phyloP scores from a whole-genome alignment of 2,888 invertebrate species.

The Gisinianus flammeolus region DNA sequence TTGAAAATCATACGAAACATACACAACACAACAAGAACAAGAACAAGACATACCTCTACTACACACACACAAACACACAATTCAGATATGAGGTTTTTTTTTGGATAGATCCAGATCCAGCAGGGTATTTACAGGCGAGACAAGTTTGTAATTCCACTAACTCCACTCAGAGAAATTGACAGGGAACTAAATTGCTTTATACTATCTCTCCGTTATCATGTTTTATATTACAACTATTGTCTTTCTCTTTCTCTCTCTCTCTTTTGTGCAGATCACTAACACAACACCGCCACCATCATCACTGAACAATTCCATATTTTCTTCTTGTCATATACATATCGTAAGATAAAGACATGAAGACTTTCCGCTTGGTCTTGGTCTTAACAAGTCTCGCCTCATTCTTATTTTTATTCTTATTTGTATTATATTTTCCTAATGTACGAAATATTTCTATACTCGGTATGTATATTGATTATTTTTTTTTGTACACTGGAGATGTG shows the following conservation, averaged over 20 bases:
- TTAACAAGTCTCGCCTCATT: no score
- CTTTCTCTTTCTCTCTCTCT: not conserved
- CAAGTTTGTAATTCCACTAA: constrained; percentile 39
- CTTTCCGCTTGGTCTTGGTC: no score
- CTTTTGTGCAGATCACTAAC: not conserved
- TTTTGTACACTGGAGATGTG: no score
- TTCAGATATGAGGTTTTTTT: not conserved
- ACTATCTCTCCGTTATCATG: not conserved
- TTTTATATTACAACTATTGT: not conserved
- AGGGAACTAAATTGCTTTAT: constrained; percentile 42
- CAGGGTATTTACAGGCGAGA: constrained; percentile 6
- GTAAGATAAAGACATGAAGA: no score
- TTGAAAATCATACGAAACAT: not conserved
- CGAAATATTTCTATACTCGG: no score
- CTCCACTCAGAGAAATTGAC: constrained; percentile 41
- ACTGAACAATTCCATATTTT: not conserved
- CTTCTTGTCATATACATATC: not conserved
- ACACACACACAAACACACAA: not conserved
- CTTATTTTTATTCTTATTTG: no score
- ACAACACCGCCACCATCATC: no score
- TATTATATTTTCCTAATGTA: no score
- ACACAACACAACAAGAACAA: not conserved
- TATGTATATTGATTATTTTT: no score
- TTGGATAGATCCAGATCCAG: not conserved
- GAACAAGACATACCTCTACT: not conserved